Base-by-base conservation (phyloP, 2,113 vertebrate species). In the Notothenia coriiceps region DNA sequence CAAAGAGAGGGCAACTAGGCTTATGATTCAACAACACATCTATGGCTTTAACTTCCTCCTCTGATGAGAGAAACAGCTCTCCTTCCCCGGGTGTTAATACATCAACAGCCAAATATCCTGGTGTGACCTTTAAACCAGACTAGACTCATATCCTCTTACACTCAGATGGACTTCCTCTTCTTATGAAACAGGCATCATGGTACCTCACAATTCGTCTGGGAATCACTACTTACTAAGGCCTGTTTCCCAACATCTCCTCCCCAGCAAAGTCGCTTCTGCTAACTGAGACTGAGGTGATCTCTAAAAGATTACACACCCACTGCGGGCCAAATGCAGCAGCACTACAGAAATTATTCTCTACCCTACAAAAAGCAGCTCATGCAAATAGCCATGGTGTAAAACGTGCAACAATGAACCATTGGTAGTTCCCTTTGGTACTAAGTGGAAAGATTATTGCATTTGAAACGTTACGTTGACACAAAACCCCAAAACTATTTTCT, bases 41-140 rank as follows among this genome's bases (percentile, higher is more conserved):
- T 79, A 51, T 57, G 64, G 43, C 54, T 10, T 22, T 5, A 6
- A 33, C 71, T 85, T 87, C 79, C 82, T 78, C 51, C 9, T 78
- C 20, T 49, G 63, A 57, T 5, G 5, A 66, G 50, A 72, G 55
- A 59, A 55, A 69, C 57, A 1, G 70, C 10, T 35, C 40, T 11
- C 65, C 66, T 69, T 12, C 15, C 12, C 3, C 51, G 22, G 6
- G 6, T 9, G 33, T 46, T 68, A 78, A 82, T 61, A 55, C 33
- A 79, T 46, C 66, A 63, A 13, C 60, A 77, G 57, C 59, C 46
- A 43, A 15, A 68, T 35, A 51, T 44, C 70, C n/a, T 44, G 49
- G 8, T 13, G 13, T 70, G 76, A 69, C 76, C 83, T 83, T 83
- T 82, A 65, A 51, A 62, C 76, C 79, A 83, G 70, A 77, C 72